phyloP scores from a whole-genome alignment of 2,888 invertebrate species.

The Beris morrisii region DNA sequence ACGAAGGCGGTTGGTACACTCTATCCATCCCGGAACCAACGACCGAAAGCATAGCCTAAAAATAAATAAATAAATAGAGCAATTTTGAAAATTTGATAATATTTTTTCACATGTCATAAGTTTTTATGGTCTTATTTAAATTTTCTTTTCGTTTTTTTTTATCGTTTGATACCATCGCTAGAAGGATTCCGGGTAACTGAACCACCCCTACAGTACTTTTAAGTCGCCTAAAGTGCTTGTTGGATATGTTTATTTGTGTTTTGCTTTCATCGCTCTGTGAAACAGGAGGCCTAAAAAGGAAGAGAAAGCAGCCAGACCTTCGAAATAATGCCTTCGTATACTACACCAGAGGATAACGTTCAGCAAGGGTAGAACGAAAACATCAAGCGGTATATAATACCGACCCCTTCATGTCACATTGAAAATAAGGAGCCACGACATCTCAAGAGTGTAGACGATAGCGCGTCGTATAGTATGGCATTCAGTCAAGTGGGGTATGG shows the following conservation, averaged over 20 bases:
- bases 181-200: conserved; percentile 13
- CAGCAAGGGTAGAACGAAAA: not conserved
- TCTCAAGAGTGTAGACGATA: too few species aligned
- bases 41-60: conserved; percentile 37
- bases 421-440: conserved; percentile 11
- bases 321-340: not conserved
- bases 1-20: too few species aligned
- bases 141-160: conserved; percentile 40
- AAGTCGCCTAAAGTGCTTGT: conserved; percentile 1
- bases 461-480: too few species aligned
- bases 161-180: conserved; percentile 29
- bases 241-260: conserved; percentile 24
- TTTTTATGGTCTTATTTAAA: conserved; percentile 53
- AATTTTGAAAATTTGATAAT: conserved; percentile 48
- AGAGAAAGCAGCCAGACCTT: not conserved
- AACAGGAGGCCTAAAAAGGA: conserved; percentile 4
- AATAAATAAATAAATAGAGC: conserved; percentile 44
- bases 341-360: not conserved
- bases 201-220: too few species aligned
- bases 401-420: conserved; percentile 23
- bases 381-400: conserved; percentile 19
- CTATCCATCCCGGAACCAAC: too few species aligned
- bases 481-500: conserved; percentile 21
- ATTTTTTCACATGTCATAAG: conserved; percentile 57
- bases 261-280: conserved; percentile 19